Evolutionary conservation across 2,888 invertebrate species (phyloP).

Genomic region (Leptothorax acervorum): DNA sequence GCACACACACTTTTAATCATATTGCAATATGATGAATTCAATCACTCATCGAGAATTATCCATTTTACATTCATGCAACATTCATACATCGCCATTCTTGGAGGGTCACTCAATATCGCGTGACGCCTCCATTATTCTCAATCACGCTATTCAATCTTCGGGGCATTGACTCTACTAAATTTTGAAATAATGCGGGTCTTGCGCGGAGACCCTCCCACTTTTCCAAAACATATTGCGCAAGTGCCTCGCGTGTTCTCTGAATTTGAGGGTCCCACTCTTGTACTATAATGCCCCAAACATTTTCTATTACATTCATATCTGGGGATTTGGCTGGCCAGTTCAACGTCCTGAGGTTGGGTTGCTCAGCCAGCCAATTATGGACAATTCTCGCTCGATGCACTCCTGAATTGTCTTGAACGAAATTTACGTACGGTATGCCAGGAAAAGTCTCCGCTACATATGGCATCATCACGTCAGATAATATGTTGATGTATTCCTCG

Average conservation of each 20-base stretch:
- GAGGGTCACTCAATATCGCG: background rate
- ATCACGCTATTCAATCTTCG: background rate
- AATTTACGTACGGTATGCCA: background rate
- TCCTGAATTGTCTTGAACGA: background rate
- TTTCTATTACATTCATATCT: background rate
- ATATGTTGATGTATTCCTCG: background rate
- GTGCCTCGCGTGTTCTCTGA: background rate
- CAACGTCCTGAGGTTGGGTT: constrained; percentile 23
- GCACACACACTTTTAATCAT: no score
- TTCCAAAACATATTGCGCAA: background rate
- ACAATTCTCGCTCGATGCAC: background rate
- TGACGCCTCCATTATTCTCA: background rate
- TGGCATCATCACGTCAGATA: background rate
- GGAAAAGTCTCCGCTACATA: background rate
- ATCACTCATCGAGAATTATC: no score
- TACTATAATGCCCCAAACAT: background rate
- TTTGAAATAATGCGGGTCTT: background rate
- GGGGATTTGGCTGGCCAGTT: background rate
- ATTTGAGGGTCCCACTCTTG: background rate
- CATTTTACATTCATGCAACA: no score
- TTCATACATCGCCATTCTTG: background rate
- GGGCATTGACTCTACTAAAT: background rate
- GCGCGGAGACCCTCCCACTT: background rate
- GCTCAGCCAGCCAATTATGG: background rate
- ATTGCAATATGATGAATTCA: background rate